A percentile compares a stretch with the other conserved stretches of the same genome.
These are phyloP conservation scores for Heterodera carotae DNA, from an alignment of 1,140 invertebrate genomes.

Conservation along the genomic window DNA sequence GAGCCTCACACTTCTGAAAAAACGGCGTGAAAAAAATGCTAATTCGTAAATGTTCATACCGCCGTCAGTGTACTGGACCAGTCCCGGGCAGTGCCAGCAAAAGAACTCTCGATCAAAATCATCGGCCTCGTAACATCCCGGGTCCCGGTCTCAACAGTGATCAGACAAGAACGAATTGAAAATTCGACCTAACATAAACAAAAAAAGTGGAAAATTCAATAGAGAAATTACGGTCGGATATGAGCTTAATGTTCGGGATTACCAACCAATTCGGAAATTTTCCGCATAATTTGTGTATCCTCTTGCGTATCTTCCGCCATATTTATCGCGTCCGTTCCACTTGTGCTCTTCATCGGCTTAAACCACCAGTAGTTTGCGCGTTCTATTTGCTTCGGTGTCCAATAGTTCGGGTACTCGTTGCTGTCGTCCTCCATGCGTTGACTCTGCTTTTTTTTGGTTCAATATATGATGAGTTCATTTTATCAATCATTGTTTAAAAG, in stretches of 20 bases:
- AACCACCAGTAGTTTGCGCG: conserved; percentile 60
- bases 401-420: conserved; percentile 59
- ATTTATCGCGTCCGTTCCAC: conserved; percentile 10
- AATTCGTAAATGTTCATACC: neutral
- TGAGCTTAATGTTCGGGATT: too few relatives aligned
- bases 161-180: conserved; percentile 68
- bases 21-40: neutral
- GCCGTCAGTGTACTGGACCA: conserved; percentile 74
- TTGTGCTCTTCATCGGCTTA: neutral
- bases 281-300: neutral
- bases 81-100: conserved; percentile 77
- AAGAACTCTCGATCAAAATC: conserved; percentile 78
- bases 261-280: neutral
- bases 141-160: conserved; percentile 84
- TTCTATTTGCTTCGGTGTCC: conserved; percentile 56
- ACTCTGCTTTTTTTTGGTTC: neutral
- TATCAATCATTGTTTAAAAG: too few relatives aligned
- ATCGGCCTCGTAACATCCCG: conserved; percentile 86
- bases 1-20: conserved; percentile 70
- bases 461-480: too few relatives aligned
- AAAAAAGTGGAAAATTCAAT: neutral
- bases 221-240: too few relatives aligned
- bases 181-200: conserved; percentile 66
- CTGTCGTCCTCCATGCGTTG: neutral
- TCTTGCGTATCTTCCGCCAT: neutral